phyloP scores from a whole-genome alignment of 2,888 invertebrate species.

The Noctua pronuba region DNA sequence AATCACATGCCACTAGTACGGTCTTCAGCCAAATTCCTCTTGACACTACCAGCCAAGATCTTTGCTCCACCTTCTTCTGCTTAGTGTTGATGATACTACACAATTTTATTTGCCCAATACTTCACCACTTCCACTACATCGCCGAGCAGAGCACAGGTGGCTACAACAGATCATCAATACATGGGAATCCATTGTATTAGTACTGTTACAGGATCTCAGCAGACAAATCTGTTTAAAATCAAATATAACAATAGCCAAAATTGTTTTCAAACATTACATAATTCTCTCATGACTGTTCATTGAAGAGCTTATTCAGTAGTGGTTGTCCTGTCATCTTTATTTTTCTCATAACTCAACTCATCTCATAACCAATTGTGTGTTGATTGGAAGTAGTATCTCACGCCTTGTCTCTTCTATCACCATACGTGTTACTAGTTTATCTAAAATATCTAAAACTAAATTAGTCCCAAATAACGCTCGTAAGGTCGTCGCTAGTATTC shows the following conservation, averaged over 20 bases:
- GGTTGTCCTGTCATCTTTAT: background rate
- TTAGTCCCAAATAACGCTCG: background rate
- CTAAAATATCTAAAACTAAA: background rate
- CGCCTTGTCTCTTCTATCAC: background rate
- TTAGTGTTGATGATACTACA: background rate
- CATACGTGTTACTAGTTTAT: background rate
- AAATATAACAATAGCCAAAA: constrained; percentile 30
- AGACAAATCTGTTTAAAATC: background rate
- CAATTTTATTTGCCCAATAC: background rate
- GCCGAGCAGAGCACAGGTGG: no score
- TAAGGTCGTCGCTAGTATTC: constrained; percentile 47
- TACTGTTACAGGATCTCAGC: background rate
- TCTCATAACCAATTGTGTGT: background rate
- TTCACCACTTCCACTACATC: background rate
- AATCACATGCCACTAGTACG: background rate
- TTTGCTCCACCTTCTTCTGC: background rate
- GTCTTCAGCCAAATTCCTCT: background rate
- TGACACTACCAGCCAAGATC: background rate
- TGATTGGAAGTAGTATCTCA: background rate
- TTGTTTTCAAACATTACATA: background rate
- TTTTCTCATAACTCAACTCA: constrained; percentile 2
- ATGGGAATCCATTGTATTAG: background rate
- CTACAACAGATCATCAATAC: background rate
- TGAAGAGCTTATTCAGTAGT: background rate
- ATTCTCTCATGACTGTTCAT: background rate